Evolutionary conservation across 2,797 vertebrate genomes (phyloP).

Genomic region (Tenualosa thibaudeaui): DNA sequence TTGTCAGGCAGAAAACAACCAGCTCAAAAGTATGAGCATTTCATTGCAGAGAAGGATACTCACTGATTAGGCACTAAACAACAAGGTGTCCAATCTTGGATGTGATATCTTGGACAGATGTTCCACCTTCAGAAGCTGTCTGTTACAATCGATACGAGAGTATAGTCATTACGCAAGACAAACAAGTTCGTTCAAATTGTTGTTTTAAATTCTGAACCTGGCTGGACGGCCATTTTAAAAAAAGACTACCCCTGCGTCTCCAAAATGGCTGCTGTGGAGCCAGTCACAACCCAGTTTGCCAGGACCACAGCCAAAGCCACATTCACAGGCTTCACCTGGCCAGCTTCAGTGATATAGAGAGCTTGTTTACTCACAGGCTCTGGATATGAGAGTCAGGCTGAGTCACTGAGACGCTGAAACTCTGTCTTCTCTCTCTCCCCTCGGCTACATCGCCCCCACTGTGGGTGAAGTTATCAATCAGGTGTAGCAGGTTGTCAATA

Average conservation of each 20-base stretch:
- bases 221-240: background rate
- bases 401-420: background rate
- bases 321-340: background rate
- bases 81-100: background rate
- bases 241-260: background rate
- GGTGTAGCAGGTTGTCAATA: conserved; percentile 1
- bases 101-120: background rate
- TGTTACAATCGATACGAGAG: background rate
- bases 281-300: background rate
- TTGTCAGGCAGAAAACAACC: background rate
- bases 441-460: background rate
- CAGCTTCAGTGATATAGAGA: background rate
- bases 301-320: background rate
- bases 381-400: background rate
- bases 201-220: background rate
- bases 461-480: background rate
- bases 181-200: background rate
- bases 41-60: background rate
- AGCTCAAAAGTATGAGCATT: background rate
- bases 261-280: conserved; percentile 5
- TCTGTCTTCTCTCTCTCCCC: background rate
- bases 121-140: background rate
- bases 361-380: background rate
- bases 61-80: background rate
- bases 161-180: background rate